Percentiles rank a stretch among this genome's conserved stretches.
phyloP scores from a whole-genome alignment of 2,113 vertebrate genomes.

The Perccottus glenii region DNA sequence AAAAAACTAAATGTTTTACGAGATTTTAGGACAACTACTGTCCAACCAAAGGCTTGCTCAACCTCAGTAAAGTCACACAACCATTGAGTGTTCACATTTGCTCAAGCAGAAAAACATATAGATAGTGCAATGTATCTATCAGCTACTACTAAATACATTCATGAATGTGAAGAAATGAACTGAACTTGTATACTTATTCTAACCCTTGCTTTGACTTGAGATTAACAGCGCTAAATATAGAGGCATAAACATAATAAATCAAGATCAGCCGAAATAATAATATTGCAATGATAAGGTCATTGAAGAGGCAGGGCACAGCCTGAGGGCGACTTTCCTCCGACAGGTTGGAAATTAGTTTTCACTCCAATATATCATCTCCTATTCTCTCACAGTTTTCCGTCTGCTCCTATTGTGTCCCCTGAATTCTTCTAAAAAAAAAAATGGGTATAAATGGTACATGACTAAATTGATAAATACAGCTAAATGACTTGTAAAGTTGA shows the following conservation, averaged over 20 bases:
- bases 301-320: slow-evolving; percentile 58
- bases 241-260: slow-evolving; percentile 74
- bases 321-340: slow-evolving; percentile 58
- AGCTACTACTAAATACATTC: neutral
- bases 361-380: slow-evolving; percentile 77
- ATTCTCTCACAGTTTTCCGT: slow-evolving; percentile 67
- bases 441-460: slow-evolving; percentile 66
- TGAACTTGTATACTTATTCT: slow-evolving; percentile 37
- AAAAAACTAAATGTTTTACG: slow-evolving; percentile 52
- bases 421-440: slow-evolving; percentile 59
- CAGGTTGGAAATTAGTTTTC: slow-evolving; percentile 80
- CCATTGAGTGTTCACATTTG: slow-evolving; percentile 21
- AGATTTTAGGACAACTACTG: slow-evolving; percentile 27
- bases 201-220: slow-evolving; percentile 44
- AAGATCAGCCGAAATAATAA: slow-evolving; percentile 74
- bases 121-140: neutral
- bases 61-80: slow-evolving; percentile 44
- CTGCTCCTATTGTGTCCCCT: slow-evolving; percentile 55
- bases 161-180: slow-evolving; percentile 6
- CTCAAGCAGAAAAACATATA: neutral
- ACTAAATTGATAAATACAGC: slow-evolving; percentile 76
- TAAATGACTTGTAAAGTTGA: slow-evolving; percentile 45
- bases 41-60: slow-evolving; percentile 34
- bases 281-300: slow-evolving; percentile 70
- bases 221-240: slow-evolving; percentile 62